Percentiles rank a stretch among this genome's conserved stretches.
Conservation (phyloP, 2,888 invertebrate genomes). For the Philereme transversata region DNA sequence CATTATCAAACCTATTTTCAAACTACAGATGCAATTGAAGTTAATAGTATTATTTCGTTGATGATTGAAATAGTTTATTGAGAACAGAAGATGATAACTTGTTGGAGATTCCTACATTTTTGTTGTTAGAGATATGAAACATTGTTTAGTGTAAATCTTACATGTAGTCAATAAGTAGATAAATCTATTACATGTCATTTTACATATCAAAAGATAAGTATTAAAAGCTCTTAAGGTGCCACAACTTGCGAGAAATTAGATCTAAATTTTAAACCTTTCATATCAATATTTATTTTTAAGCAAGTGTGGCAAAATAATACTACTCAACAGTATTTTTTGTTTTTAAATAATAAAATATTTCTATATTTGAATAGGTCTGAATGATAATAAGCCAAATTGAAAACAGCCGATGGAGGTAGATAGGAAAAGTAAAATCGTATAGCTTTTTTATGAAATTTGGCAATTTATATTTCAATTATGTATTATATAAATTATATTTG, state of each 20-base stretch:
- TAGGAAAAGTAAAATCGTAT: constrained; percentile 39
- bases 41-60: constrained; percentile 21
- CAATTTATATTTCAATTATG: constrained; percentile 43
- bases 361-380: constrained; percentile 3
- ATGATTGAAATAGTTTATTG: constrained; percentile 27
- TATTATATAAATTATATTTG: too few species aligned
- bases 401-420: constrained; percentile 5
- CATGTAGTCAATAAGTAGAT: constrained; percentile 43
- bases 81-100: constrained; percentile 15
- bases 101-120: constrained; percentile 14
- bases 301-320: constrained; percentile 10
- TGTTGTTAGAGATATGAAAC: constrained; percentile 5
- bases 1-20: constrained; percentile 23
- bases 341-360: neutral
- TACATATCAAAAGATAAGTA: constrained; percentile 60
- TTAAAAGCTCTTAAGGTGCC: constrained; percentile 60
- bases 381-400: constrained; percentile 5
- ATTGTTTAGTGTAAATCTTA: constrained; percentile 24
- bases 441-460: constrained; percentile 60
- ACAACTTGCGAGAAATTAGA: constrained; percentile 53
- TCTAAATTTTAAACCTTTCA: constrained; percentile 33
- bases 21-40: constrained; percentile 18
- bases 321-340: constrained; percentile 3
- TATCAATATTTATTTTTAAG: constrained; percentile 32
- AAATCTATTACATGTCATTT: constrained; percentile 63